A percentile compares a stretch with the other conserved stretches of the same genome.
Conservation (phyloP, 2,888 invertebrate genomes). For the Drosophila cracens region DNA sequence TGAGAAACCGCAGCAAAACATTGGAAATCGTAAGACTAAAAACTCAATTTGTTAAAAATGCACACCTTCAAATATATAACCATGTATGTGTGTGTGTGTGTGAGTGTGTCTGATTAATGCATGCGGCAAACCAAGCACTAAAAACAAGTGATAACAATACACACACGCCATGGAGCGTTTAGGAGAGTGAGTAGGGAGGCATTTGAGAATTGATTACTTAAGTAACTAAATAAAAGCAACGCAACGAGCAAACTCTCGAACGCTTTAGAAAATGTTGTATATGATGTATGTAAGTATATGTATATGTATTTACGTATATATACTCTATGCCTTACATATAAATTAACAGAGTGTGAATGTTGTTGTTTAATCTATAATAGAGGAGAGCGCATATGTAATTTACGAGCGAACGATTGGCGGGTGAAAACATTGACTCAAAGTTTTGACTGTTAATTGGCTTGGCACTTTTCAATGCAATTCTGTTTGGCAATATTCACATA, state of each 20-base stretch:
- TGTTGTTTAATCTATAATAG: constrained; percentile 23
- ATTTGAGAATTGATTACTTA: constrained; percentile 35
- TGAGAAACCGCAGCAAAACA: constrained; percentile 15
- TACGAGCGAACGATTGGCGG: constrained; percentile 40
- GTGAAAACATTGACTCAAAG: constrained; percentile 42
- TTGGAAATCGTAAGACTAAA: constrained; percentile 42
- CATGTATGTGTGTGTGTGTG: constrained; percentile 1
- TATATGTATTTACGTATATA: neutral
- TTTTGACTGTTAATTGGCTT: constrained; percentile 52
- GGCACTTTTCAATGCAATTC: constrained; percentile 30
- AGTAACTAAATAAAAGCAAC: constrained; percentile 16
- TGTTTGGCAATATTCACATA: constrained; percentile 42
- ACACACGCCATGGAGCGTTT: neutral
- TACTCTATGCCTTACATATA: constrained; percentile 14
- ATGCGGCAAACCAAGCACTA: constrained; percentile 18
- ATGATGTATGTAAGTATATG: neutral
- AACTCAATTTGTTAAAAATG: constrained; percentile 58
- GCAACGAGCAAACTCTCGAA: constrained; percentile 6
- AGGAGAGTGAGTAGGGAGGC: neutral
- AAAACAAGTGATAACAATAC: constrained; percentile 48
- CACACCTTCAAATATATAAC: constrained; percentile 7
- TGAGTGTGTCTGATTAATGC: constrained; percentile 31
- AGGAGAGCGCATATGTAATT: constrained; percentile 13
- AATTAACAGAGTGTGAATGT: constrained; percentile 48
- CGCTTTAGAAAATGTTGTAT: constrained; percentile 12